Evolutionary conservation across 2,113 vertebrate species (phyloP).

Genomic region (Labeo catla): DNA sequence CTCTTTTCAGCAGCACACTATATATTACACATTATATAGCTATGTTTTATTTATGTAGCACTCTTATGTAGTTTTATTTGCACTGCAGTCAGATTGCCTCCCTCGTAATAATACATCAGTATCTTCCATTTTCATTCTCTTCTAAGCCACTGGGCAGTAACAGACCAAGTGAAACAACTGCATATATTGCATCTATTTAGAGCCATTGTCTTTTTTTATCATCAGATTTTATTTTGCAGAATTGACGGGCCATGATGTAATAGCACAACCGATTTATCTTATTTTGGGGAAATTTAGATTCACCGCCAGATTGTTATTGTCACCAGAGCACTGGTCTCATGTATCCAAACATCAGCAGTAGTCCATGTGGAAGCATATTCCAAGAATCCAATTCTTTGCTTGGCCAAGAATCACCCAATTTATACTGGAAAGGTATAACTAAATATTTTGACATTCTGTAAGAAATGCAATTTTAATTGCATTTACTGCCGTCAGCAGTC

Average conservation of each 20-base stretch:
- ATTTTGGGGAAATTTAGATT: no score
- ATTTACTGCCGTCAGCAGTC: not conserved
- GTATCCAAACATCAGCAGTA: no score
- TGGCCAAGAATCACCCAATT: no score
- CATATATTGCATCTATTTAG: slow-evolving; percentile 52
- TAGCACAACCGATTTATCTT: not conserved
- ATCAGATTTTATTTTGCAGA: not conserved
- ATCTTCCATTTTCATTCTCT: slow-evolving; percentile 22
- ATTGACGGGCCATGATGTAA: not conserved
- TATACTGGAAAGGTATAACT: no score
- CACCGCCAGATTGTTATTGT: no score
- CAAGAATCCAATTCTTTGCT: no score
- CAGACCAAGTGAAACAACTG: slow-evolving; percentile 60
- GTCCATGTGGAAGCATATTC: no score
- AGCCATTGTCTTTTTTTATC: slow-evolving; percentile 42
- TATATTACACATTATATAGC: not conserved
- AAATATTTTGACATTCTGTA: no score
- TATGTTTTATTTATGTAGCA: slow-evolving; percentile 26
- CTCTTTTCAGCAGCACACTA: not conserved
- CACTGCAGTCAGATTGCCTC: not conserved
- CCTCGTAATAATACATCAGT: not conserved
- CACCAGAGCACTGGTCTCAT: no score
- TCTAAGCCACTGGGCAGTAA: slow-evolving; percentile 55
- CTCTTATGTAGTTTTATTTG: not conserved
- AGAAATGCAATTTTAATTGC: not conserved